A percentile compares a stretch with the other conserved stretches of the same genome.
phyloP scores from a whole-genome alignment of 2,797 vertebrate species.

The Coccyzus lansbergi region DNA sequence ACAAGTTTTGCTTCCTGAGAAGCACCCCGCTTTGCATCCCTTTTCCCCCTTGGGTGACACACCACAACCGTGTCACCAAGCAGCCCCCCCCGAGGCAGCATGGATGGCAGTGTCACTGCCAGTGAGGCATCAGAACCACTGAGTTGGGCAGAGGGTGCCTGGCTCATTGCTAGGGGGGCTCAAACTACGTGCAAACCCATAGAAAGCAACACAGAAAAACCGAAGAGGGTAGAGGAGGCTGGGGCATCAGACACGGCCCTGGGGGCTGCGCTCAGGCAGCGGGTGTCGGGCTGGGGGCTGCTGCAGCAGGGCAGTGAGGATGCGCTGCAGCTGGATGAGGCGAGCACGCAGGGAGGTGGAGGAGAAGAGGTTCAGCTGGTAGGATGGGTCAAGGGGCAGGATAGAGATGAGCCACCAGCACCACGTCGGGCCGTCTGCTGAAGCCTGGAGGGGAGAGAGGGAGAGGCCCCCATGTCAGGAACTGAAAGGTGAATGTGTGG shows the following conservation, averaged over 20 bases:
- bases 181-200: not conserved
- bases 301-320: constrained; percentile 86
- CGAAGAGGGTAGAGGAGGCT: not conserved
- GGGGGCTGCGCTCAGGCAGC: not conserved
- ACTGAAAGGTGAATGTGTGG: fast-evolving
- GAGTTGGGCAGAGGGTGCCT: not conserved
- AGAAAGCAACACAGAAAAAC: not conserved
- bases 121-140: not conserved
- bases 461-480: fast-evolving
- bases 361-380: constrained; percentile 87
- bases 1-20: not conserved
- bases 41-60: fast-evolving
- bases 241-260: not conserved
- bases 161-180: not conserved
- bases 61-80: fast-evolving
- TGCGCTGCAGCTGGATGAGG: constrained; percentile 83
- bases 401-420: constrained; percentile 94
- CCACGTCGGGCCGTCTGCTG: constrained; percentile 85
- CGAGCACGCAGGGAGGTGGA: constrained; percentile 85
- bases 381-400: constrained; percentile 87
- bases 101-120: not conserved
- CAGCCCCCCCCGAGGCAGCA: not conserved
- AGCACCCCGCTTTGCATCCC: not conserved
- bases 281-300: constrained; percentile 60
- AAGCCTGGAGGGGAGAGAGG: constrained; percentile 76